Conservation (phyloP, 2,888 invertebrate species). For the Cosmia trapezina region DNA sequence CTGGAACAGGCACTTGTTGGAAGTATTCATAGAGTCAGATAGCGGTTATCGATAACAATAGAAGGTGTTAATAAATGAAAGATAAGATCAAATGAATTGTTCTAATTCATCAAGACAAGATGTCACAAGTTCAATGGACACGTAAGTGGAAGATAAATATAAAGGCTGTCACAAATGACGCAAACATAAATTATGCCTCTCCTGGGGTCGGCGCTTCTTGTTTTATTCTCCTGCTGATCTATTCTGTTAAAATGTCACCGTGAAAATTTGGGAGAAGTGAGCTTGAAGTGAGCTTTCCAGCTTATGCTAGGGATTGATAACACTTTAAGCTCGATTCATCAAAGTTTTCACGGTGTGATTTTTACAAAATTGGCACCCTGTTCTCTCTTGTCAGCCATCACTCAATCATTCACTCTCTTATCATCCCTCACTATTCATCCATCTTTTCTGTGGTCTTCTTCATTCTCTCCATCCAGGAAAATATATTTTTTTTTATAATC, state of each 20-base stretch:
- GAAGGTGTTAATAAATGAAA: not conserved
- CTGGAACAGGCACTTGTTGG: too few species aligned
- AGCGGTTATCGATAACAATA: conserved; percentile 5
- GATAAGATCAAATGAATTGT: conserved; percentile 26
- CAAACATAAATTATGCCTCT: not conserved
- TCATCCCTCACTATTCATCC: not conserved
- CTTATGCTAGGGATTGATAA: too few species aligned
- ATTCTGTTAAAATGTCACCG: too few species aligned
- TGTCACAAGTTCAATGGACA: conserved; percentile 29
- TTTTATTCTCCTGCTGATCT: not conserved
- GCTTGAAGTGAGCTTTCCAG: too few species aligned
- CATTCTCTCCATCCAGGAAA: too few species aligned
- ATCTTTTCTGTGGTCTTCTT: not conserved
- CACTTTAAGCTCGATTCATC: too few species aligned
- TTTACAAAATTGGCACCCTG: too few species aligned
- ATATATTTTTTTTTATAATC: too few species aligned
- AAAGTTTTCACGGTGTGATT: too few species aligned
- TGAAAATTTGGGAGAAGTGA: too few species aligned
- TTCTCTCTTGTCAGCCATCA: not conserved
- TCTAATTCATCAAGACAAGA: conserved; percentile 8
- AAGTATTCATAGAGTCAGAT: conserved; percentile 6
- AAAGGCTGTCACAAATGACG: not conserved
- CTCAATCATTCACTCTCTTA: not conserved
- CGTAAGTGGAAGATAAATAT: not conserved
- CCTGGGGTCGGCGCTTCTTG: too few species aligned